A percentile compares a stretch with the other conserved stretches of the same genome.
These are phyloP conservation scores for Drosophila ananassae DNA, from an alignment of 1,140 invertebrate species.

Conservation along the genomic window DNA sequence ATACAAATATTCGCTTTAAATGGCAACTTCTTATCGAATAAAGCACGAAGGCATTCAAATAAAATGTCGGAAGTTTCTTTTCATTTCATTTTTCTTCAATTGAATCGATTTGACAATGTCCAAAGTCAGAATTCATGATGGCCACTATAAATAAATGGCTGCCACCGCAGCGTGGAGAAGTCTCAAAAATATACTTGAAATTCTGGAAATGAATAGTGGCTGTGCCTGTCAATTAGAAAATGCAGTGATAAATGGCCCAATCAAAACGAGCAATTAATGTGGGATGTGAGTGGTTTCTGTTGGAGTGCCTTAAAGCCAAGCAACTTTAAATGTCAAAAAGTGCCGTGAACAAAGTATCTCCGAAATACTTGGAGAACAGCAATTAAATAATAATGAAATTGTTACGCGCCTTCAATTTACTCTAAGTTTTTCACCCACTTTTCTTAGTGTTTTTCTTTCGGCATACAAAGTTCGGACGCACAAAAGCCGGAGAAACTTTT, in stretches of 20 bases:
- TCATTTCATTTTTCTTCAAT: conserved; percentile 28
- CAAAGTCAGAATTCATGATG: conserved; percentile 46
- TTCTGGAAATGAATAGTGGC: conserved; percentile 54
- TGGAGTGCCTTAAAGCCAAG: neutral
- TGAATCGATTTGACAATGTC: conserved; percentile 42
- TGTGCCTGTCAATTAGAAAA: conserved; percentile 38
- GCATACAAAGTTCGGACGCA: conserved; percentile 12
- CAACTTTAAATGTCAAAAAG: neutral
- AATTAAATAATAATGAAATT: conserved; percentile 43
- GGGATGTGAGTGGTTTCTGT: neutral
- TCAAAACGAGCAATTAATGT: conserved; percentile 11
- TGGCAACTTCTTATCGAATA: conserved; percentile 23
- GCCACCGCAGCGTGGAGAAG: conserved; percentile 28
- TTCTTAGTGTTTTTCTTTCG: conserved; percentile 31
- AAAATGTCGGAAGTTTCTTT: conserved; percentile 44
- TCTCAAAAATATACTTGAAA: conserved; percentile 49
- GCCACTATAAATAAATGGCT: conserved; percentile 50
- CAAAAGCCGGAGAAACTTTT: conserved; percentile 29
- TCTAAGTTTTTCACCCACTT: conserved; percentile 41
- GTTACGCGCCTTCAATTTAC: conserved; percentile 25
- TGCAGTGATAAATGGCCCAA: conserved; percentile 25
- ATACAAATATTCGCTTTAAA: conserved; percentile 39
- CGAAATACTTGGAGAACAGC: conserved; percentile 15
- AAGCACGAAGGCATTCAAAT: conserved; percentile 21
- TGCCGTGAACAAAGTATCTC: neutral